These are phyloP conservation scores for Chaetodon trifascialis DNA, from an alignment of 2,113 vertebrate genomes.

Conservation along the genomic window DNA sequence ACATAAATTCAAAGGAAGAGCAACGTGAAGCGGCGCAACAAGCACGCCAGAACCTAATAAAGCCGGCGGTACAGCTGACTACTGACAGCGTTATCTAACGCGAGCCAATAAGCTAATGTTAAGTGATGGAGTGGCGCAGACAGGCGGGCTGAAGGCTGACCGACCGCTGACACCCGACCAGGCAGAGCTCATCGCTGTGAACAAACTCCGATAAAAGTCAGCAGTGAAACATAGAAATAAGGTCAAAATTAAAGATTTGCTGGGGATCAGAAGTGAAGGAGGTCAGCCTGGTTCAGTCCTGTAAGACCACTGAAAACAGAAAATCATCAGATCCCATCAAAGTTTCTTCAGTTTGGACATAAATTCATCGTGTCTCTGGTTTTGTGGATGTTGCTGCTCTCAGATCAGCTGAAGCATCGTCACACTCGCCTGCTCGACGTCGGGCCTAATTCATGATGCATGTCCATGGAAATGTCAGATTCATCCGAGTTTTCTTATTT, in stretches of 20 bases:
- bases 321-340: background rate
- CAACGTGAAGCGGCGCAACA: constrained; percentile 59
- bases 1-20: constrained; percentile 66
- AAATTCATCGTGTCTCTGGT: background rate
- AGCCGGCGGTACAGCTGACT: constrained; percentile 39
- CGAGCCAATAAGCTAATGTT: constrained; percentile 59
- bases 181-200: background rate
- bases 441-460: background rate
- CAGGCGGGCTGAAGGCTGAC: constrained; percentile 12
- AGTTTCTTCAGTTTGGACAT: background rate
- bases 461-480: background rate
- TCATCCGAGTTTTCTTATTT: background rate
- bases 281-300: background rate
- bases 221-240: background rate
- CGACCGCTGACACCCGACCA: constrained; percentile 9
- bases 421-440: no score
- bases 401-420: background rate
- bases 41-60: constrained; percentile 42
- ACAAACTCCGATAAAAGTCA: background rate
- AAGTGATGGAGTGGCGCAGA: constrained; percentile 5
- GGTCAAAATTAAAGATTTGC: no score
- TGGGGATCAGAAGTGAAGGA: background rate
- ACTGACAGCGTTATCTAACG: constrained; percentile 31
- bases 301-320: background rate
- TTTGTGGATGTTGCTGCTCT: background rate